Conservation (phyloP, 2,888 invertebrate species). For the Timema podura region DNA sequence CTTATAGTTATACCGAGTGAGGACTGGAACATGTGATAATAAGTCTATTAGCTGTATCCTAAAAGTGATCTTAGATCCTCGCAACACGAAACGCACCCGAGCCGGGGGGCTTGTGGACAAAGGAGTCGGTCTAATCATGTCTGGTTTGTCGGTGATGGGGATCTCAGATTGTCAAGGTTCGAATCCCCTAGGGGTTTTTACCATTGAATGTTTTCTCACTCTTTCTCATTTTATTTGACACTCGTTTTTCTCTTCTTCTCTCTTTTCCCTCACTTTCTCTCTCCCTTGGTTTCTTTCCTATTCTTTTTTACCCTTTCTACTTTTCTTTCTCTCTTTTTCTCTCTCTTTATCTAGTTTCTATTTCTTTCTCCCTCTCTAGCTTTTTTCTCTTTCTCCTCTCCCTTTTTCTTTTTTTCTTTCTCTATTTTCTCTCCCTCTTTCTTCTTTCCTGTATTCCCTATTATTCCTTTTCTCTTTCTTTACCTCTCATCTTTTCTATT, state of each 20-base stretch:
- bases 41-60: no score
- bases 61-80: no score
- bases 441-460: not conserved
- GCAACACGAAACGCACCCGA: no score
- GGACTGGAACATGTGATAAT: no score
- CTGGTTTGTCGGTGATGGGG: no score
- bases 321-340: no score
- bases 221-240: not conserved
- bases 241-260: not conserved
- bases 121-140: no score
- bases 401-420: not conserved
- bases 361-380: not conserved
- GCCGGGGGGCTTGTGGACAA: no score
- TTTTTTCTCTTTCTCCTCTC: not conserved
- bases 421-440: not conserved
- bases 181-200: no score
- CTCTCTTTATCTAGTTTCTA: not conserved
- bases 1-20: no score
- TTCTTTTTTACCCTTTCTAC: not conserved
- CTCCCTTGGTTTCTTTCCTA: not conserved
- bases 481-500: conserved; percentile 6
- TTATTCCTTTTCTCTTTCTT: not conserved
- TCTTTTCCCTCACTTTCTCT: not conserved
- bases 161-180: no score
- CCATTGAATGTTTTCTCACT: not conserved